Base-by-base conservation (phyloP, 2,113 vertebrate genomes). In the Geococcyx californianus region DNA sequence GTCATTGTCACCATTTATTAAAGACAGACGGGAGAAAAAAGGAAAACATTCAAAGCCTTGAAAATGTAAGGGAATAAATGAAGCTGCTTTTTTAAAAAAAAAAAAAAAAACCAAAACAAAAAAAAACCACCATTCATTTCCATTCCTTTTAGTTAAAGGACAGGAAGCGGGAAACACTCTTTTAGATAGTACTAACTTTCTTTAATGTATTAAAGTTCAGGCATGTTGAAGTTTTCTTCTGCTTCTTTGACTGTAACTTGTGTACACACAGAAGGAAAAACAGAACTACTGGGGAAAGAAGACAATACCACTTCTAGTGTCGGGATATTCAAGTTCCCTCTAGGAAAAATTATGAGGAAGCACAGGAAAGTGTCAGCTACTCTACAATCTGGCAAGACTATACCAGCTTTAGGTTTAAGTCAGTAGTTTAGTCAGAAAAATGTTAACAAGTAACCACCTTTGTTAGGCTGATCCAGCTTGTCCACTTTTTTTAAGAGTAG, bases 11-110 rank as follows among this genome's bases (percentile, higher is more conserved):
- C 6, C 34, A 89, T 86, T 80, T 83, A 24, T 82, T 85, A 42
- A 66, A 87, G 23, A 64, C 28, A 14, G 1, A 3, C 10, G 16
- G 31, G 3, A 4, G 10, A 0, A 3, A 1, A 2, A 10, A 55
- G 7, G 13, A 68, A 90, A 85, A 59, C 23, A 51, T 68, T 76
- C 34, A 89, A 84, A 91, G 29, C 44, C 47, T 72, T 80, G n/a
- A 84, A 92, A 88, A 55, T 5, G 1, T 55, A 55, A 79, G 62
- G 25, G 51, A 73, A 49, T 55, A 75, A 60, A 34, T 10, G 1
- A 84, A 74, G 16, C 1, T 64, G 70, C 52, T 13, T 36, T 75
- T 87, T 25, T 33, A 17, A 47, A 47, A 19, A 11, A 23, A 55
- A 76, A 36, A 34, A n/a, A n/a, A n/a, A n/a, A n/a, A n/a, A n/a